phyloP scores from a whole-genome alignment of 2,113 vertebrate species.

The Hydropotes inermis region DNA sequence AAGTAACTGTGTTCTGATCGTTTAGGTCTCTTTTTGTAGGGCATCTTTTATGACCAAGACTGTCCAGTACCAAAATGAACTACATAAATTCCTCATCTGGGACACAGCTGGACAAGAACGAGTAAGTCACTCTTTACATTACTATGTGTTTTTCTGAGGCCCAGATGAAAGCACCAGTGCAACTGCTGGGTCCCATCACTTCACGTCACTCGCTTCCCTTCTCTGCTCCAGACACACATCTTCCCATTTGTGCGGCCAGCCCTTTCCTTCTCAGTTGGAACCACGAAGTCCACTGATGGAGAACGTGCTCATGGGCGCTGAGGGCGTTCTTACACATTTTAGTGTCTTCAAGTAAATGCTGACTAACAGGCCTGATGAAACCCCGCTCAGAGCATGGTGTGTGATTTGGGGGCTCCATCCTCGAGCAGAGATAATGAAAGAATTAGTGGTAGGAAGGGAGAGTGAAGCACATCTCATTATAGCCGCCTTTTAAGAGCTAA shows the following conservation, averaged over 20 bases:
- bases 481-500: constrained; percentile 54
- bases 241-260: background rate
- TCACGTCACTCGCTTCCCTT: background rate
- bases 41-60: constrained; percentile 99
- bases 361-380: constrained; percentile 26
- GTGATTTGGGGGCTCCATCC: background rate
- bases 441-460: constrained; percentile 22
- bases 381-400: background rate
- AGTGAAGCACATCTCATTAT: constrained; percentile 32
- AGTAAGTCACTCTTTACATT: constrained; percentile 82
- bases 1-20: constrained; percentile 49
- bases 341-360: constrained; percentile 47
- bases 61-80: constrained; percentile 95
- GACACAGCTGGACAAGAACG: constrained; percentile 96
- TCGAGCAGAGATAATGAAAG: background rate
- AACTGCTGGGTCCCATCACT: background rate
- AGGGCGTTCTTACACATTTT: background rate
- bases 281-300: background rate
- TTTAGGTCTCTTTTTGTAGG: constrained; percentile 81
- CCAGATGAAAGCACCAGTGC: background rate
- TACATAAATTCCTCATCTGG: constrained; percentile 98
- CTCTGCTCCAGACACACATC: background rate
- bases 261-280: constrained; percentile 42
- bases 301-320: constrained; percentile 5
- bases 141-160: constrained; percentile 43